phyloP scores from a whole-genome alignment of 2,113 vertebrate species.

The Etia nguti region DNA sequence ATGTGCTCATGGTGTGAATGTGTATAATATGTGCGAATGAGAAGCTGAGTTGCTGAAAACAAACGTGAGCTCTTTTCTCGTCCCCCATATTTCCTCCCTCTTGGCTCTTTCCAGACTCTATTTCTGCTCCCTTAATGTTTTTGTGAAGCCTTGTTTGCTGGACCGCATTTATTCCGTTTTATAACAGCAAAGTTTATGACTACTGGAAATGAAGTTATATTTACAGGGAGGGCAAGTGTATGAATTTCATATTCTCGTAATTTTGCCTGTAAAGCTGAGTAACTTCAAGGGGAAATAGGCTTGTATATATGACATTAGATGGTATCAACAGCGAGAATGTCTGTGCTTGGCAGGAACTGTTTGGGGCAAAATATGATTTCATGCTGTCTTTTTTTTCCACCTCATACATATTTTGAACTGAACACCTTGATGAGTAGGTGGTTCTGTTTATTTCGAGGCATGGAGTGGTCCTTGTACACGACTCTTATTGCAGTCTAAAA shows the following conservation, averaged over 20 bases:
- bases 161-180: constrained; percentile 7
- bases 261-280: constrained; percentile 31
- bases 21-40: neutral
- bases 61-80: neutral
- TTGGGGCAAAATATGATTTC: constrained; percentile 28
- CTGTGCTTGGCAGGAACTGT: constrained; percentile 3
- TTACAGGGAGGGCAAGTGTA: constrained; percentile 4
- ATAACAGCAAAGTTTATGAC: constrained; percentile 22
- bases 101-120: neutral
- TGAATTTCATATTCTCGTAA: constrained; percentile 36
- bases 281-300: neutral
- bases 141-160: neutral
- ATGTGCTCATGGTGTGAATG: neutral
- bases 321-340: neutral
- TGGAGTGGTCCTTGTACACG: constrained; percentile 24
- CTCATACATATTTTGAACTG: constrained; percentile 3
- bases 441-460: constrained; percentile 47
- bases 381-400: neutral
- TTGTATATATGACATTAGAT: neutral
- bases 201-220: constrained; percentile 24
- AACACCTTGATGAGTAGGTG: constrained; percentile 45
- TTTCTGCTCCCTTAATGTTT: constrained; percentile 19
- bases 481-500: constrained; percentile 27
- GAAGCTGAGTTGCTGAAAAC: neutral
- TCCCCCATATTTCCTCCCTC: neutral